Evolutionary conservation across 2,797 vertebrate species (phyloP).

Genomic region (Smutsia gigantea): DNA sequence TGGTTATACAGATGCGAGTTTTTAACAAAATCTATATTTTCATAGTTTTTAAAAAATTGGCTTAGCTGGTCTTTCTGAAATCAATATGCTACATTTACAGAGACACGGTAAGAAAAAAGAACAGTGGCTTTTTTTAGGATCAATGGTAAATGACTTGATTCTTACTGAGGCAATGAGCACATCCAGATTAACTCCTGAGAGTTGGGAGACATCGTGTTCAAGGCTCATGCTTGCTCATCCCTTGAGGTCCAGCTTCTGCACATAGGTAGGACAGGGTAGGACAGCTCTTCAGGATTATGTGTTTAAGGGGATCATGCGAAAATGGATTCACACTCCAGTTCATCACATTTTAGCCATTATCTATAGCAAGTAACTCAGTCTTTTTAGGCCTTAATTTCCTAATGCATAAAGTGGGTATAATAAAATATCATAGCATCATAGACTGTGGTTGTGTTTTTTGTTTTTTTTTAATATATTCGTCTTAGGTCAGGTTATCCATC

Average conservation of each 20-base stretch:
- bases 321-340: background rate
- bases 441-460: background rate
- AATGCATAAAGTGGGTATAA: background rate
- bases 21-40: conserved; percentile 72
- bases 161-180: background rate
- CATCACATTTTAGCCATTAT: background rate
- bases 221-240: background rate
- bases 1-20: conserved; percentile 51
- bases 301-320: background rate
- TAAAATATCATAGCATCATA: background rate
- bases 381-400: background rate
- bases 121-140: conserved; percentile 20
- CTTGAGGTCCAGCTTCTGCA: background rate
- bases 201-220: background rate
- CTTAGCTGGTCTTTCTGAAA: conserved; percentile 51
- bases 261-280: background rate
- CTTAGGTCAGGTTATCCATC: background rate
- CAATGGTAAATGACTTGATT: conserved; percentile 51
- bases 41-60: conserved; percentile 6
- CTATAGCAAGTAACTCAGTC: background rate
- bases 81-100: conserved; percentile 61
- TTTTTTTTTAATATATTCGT: background rate
- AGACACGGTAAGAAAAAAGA: conserved; percentile 28
- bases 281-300: background rate
- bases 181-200: background rate